Evolutionary conservation across 2,888 invertebrate genomes (phyloP).

Genomic region (Lysandra bellargus): DNA sequence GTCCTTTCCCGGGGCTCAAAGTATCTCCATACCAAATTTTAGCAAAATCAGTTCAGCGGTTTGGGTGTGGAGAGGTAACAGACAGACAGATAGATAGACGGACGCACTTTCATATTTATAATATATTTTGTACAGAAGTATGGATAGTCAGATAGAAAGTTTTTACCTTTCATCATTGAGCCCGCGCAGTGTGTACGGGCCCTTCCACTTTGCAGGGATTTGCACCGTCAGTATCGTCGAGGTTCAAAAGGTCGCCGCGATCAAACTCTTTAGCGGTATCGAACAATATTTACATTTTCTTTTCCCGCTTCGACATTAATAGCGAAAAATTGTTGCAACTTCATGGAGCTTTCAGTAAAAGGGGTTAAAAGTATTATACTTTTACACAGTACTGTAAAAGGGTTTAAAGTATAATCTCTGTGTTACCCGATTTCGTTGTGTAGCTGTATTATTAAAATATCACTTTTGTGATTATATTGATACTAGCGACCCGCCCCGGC

Average conservation of each 20-base stretch:
- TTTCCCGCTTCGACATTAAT: conserved; percentile 2
- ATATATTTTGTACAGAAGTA: no score
- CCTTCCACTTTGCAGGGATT: background rate
- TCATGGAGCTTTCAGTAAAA: background rate
- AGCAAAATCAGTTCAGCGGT: no score
- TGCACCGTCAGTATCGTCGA: background rate
- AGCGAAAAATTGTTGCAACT: background rate
- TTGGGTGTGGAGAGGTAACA: no score
- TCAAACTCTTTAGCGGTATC: conserved; percentile 16
- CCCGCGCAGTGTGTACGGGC: background rate
- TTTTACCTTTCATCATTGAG: background rate
- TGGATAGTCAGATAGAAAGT: no score
- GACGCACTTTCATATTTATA: no score
- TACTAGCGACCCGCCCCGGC: no score
- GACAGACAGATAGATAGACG: no score
- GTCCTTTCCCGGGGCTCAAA: no score
- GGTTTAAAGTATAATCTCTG: background rate
- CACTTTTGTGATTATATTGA: no score
- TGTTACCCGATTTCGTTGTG: background rate
- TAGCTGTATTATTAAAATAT: background rate
- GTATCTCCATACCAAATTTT: no score
- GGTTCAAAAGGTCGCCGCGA: conserved; percentile 26
- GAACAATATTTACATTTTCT: conserved; percentile 24
- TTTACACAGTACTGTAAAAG: background rate
- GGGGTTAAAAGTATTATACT: background rate